Evolutionary conservation across 1,140 invertebrate genomes (phyloP).

Genomic region (Arctopsyche grandis): DNA sequence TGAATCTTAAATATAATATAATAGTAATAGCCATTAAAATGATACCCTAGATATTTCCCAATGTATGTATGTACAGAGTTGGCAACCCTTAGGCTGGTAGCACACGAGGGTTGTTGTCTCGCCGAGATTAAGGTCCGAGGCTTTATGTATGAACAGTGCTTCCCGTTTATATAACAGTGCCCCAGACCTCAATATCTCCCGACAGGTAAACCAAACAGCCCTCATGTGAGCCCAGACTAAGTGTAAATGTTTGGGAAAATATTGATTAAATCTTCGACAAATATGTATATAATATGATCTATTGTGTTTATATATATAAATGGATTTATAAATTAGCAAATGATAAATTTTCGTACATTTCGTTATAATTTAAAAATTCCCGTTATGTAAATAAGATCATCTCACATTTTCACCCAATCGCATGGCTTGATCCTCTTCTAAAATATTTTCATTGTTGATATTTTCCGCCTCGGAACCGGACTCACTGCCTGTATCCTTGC

Average conservation of each 20-base stretch:
- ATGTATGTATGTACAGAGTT: too few species aligned
- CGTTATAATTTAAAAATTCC: slow-evolving; percentile 10
- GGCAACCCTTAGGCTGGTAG: too few species aligned
- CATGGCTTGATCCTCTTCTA: slow-evolving; percentile 61
- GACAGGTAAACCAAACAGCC: too few species aligned
- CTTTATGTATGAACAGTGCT: too few species aligned
- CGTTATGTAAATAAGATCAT: slow-evolving; percentile 57
- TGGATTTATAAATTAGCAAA: slow-evolving; percentile 8
- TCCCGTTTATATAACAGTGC: too few species aligned
- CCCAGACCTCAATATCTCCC: too few species aligned
- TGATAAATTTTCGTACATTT: slow-evolving; percentile 10
- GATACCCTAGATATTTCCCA: too few species aligned
- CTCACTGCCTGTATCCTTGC: slow-evolving; percentile 60
- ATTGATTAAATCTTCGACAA: not conserved
- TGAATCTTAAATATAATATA: too few species aligned
- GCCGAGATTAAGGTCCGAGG: too few species aligned
- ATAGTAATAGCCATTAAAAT: too few species aligned
- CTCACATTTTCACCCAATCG: slow-evolving; percentile 62
- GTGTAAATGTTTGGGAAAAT: not conserved
- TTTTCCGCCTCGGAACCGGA: slow-evolving; percentile 64
- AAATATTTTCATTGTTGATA: slow-evolving; percentile 62
- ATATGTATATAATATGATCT: not conserved
- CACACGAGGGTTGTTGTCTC: too few species aligned
- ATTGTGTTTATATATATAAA: too few species aligned
- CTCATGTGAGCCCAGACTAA: not conserved